Percentiles rank a stretch among this genome's conserved stretches.
phyloP scores from a whole-genome alignment of 2,113 vertebrate genomes.

The Pluvianellus socialis region DNA sequence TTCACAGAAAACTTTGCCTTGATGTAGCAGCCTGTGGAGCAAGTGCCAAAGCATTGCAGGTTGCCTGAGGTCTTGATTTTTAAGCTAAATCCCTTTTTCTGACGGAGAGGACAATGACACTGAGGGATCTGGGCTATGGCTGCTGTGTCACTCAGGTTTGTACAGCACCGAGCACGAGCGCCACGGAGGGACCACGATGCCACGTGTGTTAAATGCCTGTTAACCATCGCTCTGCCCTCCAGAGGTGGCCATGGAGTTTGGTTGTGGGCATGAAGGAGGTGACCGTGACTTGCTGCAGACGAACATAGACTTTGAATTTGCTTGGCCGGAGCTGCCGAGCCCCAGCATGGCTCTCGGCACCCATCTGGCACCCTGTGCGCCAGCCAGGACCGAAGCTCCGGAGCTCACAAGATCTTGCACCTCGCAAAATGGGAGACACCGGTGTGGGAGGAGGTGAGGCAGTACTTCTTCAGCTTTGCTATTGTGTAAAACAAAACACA shows the following conservation, averaged over 20 bases:
- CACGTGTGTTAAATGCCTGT: not conserved
- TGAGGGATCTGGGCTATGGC: not conserved
- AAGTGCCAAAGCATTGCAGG: not conserved
- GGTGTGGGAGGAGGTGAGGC: not conserved
- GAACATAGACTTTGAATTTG: accelerated
- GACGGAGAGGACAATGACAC: not conserved
- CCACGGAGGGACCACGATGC: accelerated
- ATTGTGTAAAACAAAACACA: not conserved
- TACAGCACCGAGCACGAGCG: accelerated
- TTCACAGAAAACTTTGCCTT: not conserved
- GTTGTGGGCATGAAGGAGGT: not conserved
- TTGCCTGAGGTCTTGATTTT: not conserved
- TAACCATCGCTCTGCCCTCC: not conserved
- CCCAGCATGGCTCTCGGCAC: accelerated
- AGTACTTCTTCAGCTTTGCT: not conserved
- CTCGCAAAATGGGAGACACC: accelerated
- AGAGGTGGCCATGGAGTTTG: not conserved
- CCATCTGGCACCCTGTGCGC: not conserved
- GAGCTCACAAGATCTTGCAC: not conserved
- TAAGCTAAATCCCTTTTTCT: not conserved
- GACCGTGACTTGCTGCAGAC: accelerated
- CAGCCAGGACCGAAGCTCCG: too few species aligned
- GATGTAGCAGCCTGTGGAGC: not conserved
- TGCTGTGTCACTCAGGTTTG: accelerated
- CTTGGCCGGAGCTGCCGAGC: not conserved